These are phyloP conservation scores for Acestrorhynchus altus DNA, from an alignment of 2,797 vertebrate genomes.

Conservation along the genomic window DNA sequence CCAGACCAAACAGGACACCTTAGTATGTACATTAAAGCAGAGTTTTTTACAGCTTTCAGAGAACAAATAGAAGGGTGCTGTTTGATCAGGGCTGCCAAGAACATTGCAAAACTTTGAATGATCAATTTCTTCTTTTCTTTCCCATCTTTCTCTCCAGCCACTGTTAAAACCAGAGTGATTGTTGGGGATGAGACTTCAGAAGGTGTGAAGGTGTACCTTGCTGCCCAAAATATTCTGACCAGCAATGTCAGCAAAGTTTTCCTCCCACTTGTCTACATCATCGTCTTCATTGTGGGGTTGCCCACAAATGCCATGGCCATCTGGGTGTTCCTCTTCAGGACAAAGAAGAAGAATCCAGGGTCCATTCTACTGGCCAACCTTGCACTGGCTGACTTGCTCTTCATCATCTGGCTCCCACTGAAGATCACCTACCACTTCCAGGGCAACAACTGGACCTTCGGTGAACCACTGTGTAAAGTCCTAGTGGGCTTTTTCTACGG, in stretches of 20 bases:
- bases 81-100: too few relatives aligned
- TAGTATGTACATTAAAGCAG: too few relatives aligned
- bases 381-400: conserved; percentile 77
- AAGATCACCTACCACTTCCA: conserved; percentile 12
- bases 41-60: too few relatives aligned
- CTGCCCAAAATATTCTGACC: neutral
- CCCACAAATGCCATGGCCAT: conserved; percentile 63
- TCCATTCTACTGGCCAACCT: conserved; percentile 83
- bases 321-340: conserved; percentile 74
- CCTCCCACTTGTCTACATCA: neutral
- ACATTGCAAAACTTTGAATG: neutral
- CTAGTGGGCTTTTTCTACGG: conserved; percentile 13
- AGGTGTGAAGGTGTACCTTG: neutral
- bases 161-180: neutral
- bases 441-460: conserved; percentile 74
- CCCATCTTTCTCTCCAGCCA: neutral
- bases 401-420: conserved; percentile 7
- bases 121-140: neutral
- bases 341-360: conserved; percentile 80
- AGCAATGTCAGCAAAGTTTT: neutral
- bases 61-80: too few relatives aligned
- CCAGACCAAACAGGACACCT: too few relatives aligned
- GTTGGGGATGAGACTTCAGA: neutral
- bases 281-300: conserved; percentile 75
- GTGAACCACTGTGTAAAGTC: conserved; percentile 45